Evolutionary conservation across 2,113 vertebrate species (phyloP), one percentile per base, ranked within the genome.

Genomic region (Hymenochirus boettgeri): DNA sequence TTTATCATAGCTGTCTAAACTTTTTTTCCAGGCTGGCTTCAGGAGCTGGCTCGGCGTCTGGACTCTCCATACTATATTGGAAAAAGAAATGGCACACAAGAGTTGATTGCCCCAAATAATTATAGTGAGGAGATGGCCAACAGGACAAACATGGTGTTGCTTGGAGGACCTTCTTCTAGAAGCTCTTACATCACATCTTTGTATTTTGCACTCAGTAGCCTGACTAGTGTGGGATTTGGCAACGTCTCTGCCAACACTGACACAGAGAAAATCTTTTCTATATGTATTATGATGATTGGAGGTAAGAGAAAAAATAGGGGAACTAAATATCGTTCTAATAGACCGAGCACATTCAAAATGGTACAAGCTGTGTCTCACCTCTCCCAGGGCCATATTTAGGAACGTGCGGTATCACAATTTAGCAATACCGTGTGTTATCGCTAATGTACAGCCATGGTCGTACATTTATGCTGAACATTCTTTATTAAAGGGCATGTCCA

Each of bases 161-260:
- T 82, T 57, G 81, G 83, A 1, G 83, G 82, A 18, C 83, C 83
- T 0, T 82, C 83, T 0, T 65, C 80, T 31, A 76, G 80, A 27
- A 85, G 83, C 2, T 76, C 83, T 39, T 85, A 85, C 54, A 82
- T 85, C 55, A 84, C 83, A 48, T 84, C 83, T 25, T 71, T 85
- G 42, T 85, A 85, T 73, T 85, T 85, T 23, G 80, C 83, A 0
- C 82, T 85, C 72, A 85, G 83, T 77, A 85, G 83, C 62, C 72
- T 85, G 56, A 85, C 82, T 61, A 85, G 82, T 1, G 83, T 85
- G 57, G 83, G 83, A 33, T 85, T 85, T 1, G 83, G 83, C 71
- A 85, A 85, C 0, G 83, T 85, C 62, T 85, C 82, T 0, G 83
- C 83, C 60, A 85, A 85, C 72, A 85, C 83, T 0, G 82, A 85